Conservation (phyloP, 1,140 invertebrate species). For the Nebria ingens region DNA sequence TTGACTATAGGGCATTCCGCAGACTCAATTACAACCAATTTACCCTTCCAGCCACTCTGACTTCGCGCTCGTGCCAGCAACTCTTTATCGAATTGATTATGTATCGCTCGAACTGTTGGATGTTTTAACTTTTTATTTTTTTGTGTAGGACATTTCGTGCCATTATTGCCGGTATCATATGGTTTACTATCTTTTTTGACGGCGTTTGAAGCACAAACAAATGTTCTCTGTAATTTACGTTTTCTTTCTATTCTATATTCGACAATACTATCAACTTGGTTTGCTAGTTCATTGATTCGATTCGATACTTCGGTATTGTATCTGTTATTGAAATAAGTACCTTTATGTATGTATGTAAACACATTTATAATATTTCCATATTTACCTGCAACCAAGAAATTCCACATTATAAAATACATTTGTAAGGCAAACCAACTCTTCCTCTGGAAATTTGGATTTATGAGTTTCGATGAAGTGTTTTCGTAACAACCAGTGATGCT, state of each 20-base stretch:
- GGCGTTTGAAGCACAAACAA: constrained; percentile 66
- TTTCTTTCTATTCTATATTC: constrained; percentile 52
- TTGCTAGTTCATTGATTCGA: not conserved
- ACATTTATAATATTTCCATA: constrained; percentile 12
- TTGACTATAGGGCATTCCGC: too few species aligned
- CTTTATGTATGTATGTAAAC: constrained; percentile 2
- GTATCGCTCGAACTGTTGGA: not conserved
- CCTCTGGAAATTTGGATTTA: constrained; percentile 57
- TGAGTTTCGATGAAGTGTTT: constrained; percentile 63
- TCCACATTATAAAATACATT: constrained; percentile 76
- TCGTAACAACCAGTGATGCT: constrained; percentile 72
- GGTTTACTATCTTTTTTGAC: constrained; percentile 54
- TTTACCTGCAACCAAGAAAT: constrained; percentile 65
- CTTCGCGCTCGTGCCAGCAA: not conserved
- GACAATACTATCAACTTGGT: not conserved
- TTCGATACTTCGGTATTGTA: too few species aligned
- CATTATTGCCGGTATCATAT: not conserved
- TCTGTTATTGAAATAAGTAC: too few species aligned
- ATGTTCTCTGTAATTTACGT: constrained; percentile 59
- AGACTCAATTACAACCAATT: not conserved
- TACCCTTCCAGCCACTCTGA: not conserved
- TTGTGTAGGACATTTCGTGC: not conserved
- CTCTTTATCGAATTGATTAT: not conserved
- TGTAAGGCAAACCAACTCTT: constrained; percentile 67
- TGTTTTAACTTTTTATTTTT: not conserved